Base-by-base conservation (phyloP, 1,140 invertebrate species). In the Platyscapa corneri region DNA sequence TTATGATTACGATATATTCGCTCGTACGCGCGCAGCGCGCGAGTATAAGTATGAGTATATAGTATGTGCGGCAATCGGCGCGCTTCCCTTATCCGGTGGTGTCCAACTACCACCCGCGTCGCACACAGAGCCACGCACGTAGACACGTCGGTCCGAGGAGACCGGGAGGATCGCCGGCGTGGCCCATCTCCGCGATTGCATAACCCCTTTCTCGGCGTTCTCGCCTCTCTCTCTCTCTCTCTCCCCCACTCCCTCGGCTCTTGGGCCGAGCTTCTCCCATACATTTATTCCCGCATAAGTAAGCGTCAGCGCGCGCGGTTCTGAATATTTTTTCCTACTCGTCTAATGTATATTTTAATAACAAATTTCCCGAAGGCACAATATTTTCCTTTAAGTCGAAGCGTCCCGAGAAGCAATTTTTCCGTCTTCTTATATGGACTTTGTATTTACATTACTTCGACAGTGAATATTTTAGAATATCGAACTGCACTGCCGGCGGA, bases 1-100 rank as follows among this genome's bases (percentile, higher is more conserved):
- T 92, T 91, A 90, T 92, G 91, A 93, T 92, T 92, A 91, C 91
- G 91, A 90, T 92, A 91, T 90, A 88, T 89, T 86, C 81, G 39
- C 72, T 7, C 37, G 34, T 16, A 46, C 72, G 7, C 0, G 34
- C 5, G 27, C 16, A 46, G 34, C 12, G 39, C 42, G 7, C 1
- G 18, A 1, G 27, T 30, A 75, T 10, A 27, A 30, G 49, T 7
- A n/a, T 34, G 39, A 53, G 46, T 20, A 23, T 10, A n/a, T n/a
- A n/a, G n/a, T n/a, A 27, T 5, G 67, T 14, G 67, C 37, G 64
- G 30, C 72, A 42, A 37, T 83, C 39, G 74, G 60, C 37, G 37
- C 49, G 74, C 56, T 83, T 83, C 53, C 72, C 81, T 32, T 34
- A 49, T 60, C 79, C 79, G 56, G 6, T 53, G 49, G 34, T 65